Evolutionary conservation across 2,888 invertebrate species (phyloP), one percentile per base, ranked within the genome.

Genomic region (Watsonalla cultraria): DNA sequence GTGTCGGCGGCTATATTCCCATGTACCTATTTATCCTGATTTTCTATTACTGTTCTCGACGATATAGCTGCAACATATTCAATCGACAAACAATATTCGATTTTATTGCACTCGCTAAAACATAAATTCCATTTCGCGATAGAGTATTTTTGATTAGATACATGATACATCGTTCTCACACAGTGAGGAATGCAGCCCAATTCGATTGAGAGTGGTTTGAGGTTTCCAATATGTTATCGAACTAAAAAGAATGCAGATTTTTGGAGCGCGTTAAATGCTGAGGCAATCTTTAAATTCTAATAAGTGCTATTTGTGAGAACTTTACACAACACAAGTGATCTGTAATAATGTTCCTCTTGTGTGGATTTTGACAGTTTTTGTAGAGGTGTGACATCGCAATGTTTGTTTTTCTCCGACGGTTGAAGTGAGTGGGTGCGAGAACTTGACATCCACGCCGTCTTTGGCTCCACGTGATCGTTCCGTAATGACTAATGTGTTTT

Each of bases 401-500:
- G 65, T 80, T 78, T 74, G 72, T 74, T 68, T 70, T 70, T 63
- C 59, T 65, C 64, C 54, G 62, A 62, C 59, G 61, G 51, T 33
- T 55, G 56, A 64, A 63, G 65, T 60, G 66, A 66, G 75, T 78
- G 70, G 74, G 76, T 72, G 42, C 42, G 76, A 72, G 70, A 76
- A 71, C 68, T 73, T 70, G 69, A 71, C 62, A 63, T 56, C 58
- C 11, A 37, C 9, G 6, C 61, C 24, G 24, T 24, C 24, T 24
- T 24, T 24, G 24, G 24, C 24, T 24, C 24, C 57, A 55, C 53
- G 53, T 55, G 56, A 52, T 55, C 51, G 58, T 56, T 67, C 68
- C 62, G 65, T 68, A 70, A 74, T 82, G 80, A 77, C 74, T 80
- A 78, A 78, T 74, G 66, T 68, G 63, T 68, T 76, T 74, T 70